Conservation (phyloP, 2,888 invertebrate species). For the Glyphotaelius pellucidus region DNA sequence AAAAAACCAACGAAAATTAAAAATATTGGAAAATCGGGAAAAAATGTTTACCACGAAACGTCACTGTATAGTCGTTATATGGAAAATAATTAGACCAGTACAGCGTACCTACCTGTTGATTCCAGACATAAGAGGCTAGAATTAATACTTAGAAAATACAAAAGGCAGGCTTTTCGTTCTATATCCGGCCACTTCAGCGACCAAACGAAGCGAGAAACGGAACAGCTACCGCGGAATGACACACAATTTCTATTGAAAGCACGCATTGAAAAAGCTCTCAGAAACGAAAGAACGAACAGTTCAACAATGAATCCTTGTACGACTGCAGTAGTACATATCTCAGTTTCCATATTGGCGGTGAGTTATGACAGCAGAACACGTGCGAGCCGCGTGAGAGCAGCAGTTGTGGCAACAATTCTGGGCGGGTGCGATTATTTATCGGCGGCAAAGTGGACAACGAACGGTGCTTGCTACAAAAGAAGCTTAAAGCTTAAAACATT, state of each 20-base stretch:
- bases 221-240: not conserved
- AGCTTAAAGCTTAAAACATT: not conserved
- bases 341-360: constrained; percentile 10
- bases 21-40: too few species aligned
- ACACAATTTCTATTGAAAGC: not conserved
- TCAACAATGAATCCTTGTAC: not conserved
- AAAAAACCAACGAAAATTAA: too few species aligned
- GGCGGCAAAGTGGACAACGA: not conserved
- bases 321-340: not conserved
- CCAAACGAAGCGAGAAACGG: not conserved
- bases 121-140: not conserved
- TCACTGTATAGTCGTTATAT: not conserved
- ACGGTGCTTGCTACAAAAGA: not conserved
- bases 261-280: not conserved
- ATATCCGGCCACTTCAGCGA: not conserved
- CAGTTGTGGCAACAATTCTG: not conserved
- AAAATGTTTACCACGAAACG: too few species aligned
- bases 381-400: constrained; percentile 19
- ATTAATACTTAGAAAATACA: not conserved
- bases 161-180: not conserved
- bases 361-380: constrained; percentile 22
- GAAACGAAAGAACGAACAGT: not conserved
- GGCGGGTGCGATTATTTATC: not conserved
- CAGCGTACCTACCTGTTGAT: not conserved
- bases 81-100: not conserved